These are phyloP conservation scores for Henicopernis longicauda DNA, from an alignment of 2,113 vertebrate species.

Conservation along the genomic window DNA sequence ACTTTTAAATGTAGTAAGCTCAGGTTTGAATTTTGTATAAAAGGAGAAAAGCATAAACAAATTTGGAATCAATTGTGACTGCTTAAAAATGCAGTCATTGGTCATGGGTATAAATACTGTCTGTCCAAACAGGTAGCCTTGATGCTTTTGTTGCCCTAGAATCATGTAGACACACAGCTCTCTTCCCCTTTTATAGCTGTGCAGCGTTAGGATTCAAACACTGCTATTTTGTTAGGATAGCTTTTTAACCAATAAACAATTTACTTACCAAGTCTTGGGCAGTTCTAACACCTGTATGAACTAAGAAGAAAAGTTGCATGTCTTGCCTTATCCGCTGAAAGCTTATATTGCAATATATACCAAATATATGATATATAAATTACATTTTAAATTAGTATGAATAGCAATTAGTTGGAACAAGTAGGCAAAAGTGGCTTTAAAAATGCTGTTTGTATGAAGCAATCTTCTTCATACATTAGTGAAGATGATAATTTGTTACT, in stretches of 20 bases:
- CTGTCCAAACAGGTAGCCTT: neutral
- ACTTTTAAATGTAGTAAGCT: neutral
- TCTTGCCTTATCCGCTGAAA: neutral
- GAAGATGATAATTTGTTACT: neutral
- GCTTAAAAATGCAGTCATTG: neutral
- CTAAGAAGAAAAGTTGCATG: neutral
- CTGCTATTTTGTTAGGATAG: neutral
- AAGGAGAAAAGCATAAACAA: neutral
- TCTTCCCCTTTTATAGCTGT: neutral
- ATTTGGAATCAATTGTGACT: neutral
- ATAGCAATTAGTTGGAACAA: neutral
- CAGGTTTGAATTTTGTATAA: neutral
- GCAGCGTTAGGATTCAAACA: neutral
- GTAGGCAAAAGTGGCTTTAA: neutral
- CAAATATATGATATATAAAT: too few species aligned
- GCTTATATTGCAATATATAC: neutral
- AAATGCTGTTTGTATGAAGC: neutral
- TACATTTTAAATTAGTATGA: neutral
- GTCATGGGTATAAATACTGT: neutral
- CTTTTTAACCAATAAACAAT: neutral
- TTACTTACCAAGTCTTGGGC: neutral
- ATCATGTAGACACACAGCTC: neutral
- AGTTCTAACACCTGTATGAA: neutral
- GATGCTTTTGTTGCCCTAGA: neutral
- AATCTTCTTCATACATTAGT: neutral